Base-by-base conservation (phyloP, 2,888 invertebrate species). In the Biston betularia region DNA sequence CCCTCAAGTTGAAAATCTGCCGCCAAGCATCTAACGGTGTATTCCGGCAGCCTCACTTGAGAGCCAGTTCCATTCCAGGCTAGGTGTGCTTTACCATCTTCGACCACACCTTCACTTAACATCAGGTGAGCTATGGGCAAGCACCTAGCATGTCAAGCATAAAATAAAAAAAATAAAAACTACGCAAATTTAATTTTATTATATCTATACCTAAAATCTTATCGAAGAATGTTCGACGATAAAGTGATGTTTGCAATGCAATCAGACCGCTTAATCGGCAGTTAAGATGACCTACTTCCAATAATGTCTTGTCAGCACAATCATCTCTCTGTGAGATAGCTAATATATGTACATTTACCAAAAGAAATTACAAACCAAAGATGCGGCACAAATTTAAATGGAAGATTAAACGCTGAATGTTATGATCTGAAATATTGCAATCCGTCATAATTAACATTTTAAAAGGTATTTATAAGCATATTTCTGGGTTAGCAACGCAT, bases 261-360 rank as follows among this genome's bases (percentile, higher is more conserved):
- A 70, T 69, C 34, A 54, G 35, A 48, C 63, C 38, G 63, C 57
- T 65, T 67, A 69, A 67, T 73, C 63, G 65, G 34, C 57, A 9
- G 35, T 59, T 59, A 62, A 10, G 46, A 68, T 69, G 67, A 24
- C 67, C 73, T 67, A 69, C 66, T 61, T 66, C 45, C 10, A 66
- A 38, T 63, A 53, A 63, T 61, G 48, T 46, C 62, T 59, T 50
- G 61, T 70, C 67, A 70, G 70, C 73, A 69, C 57, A 65, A 63
- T 65, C 38, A 56, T 69, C 74, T 71, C 72, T 73, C 70, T 72
- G 68, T 74, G 73, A 63, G 68, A 40, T 50, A 5, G 50, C 48
- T 44, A 45, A 44, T 0, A 54, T 35, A 3, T 33, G 52, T 42
- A 50, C 24, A 48, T 9, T 48, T 24, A 48, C 24, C 11, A 11